Evolutionary conservation across 2,113 vertebrate genomes (phyloP), one percentile per base, ranked within the genome.

Genomic region (Neodon shergylaensis): DNA sequence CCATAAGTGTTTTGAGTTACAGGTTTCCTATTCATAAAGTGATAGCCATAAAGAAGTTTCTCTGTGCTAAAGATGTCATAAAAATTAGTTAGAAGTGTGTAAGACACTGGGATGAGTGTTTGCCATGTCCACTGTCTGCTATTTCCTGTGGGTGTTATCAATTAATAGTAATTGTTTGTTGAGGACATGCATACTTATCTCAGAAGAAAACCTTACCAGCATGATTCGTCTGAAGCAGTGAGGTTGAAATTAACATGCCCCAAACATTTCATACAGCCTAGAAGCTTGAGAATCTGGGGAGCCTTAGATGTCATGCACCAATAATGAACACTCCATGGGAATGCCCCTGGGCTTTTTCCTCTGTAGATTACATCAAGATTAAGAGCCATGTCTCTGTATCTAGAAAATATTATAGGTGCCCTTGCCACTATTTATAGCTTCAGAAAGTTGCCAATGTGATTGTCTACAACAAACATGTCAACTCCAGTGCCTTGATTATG

Each of bases 401-500:
- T 91, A 49, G 44, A 90, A 97, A 97, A 87, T 89, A 96, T 85
- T 84, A 92, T 74, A 95, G 77, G 54, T 91, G 33, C 24, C 74
- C 85, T 33, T 52, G 88, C 91, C 84, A 91, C 94, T 96, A 95
- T 96, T 96, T 92, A 95, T 94, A 86, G 89, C 94, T 96, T 96
- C 82, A 90, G 85, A 97, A 96, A 92, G 85, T 91, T 96, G 96
- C 77, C 91, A 89, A 66, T 88, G 73, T 96, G 95, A 96, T 96
- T 96, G 54, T 83, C 66, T 78, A 90, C 96, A 96, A 96, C 91
- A 95, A 97, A 97, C 92, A 81, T 79, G 86, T 97, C 95, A 82
- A 85, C 83, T 96, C 79, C 68, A 91, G 52, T 91, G 68, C 73
- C 73, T 17, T 94, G 94, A 96, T 95, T 95, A 95, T 95, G 92